These are phyloP conservation scores for Melanotus villosus DNA, from an alignment of 2,888 invertebrate species.

Conservation along the genomic window DNA sequence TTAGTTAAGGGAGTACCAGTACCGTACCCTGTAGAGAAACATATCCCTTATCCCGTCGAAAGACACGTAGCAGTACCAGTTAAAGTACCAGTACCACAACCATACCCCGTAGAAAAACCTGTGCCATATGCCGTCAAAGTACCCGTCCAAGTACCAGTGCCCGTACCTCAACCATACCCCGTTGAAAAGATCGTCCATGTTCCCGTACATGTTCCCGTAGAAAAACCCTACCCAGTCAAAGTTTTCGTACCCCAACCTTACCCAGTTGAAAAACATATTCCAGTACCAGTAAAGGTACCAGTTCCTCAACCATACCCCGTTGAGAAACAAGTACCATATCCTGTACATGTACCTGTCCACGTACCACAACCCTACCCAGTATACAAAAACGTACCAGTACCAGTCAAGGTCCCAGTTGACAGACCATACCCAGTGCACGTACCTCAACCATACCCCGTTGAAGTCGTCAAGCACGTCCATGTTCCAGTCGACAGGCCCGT, in stretches of 20 bases:
- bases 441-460: slow-evolving; percentile 78
- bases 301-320: slow-evolving; percentile 82
- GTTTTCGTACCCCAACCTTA: slow-evolving; percentile 85
- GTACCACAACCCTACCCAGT: slow-evolving; percentile 84
- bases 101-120: slow-evolving; percentile 82
- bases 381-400: slow-evolving; percentile 76
- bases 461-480: slow-evolving; percentile 78
- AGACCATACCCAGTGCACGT: slow-evolving; percentile 80
- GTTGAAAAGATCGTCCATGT: slow-evolving; percentile 84
- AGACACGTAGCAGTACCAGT: slow-evolving; percentile 77
- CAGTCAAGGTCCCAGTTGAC: slow-evolving; percentile 80
- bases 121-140: slow-evolving; percentile 82
- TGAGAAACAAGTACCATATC: slow-evolving; percentile 81
- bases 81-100: slow-evolving; percentile 75
- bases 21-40: slow-evolving; percentile 77
- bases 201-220: slow-evolving; percentile 79
- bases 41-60: slow-evolving; percentile 74
- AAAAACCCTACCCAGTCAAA: slow-evolving; percentile 85
- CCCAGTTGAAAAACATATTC: slow-evolving; percentile 84
- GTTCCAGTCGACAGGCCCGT: slow-evolving; percentile 80
- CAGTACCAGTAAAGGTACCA: slow-evolving; percentile 73
- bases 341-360: slow-evolving; percentile 83
- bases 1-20: slow-evolving; percentile 77
- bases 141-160: slow-evolving; percentile 84
- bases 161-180: slow-evolving; percentile 83